Conservation (phyloP, 2,888 invertebrate species). For the Tiphia femorata region DNA sequence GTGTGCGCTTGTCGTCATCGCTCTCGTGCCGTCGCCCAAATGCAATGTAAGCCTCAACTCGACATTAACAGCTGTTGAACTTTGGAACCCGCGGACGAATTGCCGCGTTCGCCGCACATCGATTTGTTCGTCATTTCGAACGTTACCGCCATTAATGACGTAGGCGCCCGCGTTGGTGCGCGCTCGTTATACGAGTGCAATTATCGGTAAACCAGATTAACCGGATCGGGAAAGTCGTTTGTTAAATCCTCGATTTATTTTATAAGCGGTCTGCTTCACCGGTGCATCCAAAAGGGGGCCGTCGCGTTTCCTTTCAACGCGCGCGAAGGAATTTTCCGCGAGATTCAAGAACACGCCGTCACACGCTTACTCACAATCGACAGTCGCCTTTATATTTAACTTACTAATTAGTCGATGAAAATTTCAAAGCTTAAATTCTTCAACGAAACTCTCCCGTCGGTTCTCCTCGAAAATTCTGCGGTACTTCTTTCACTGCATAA, state of each 20-base stretch:
- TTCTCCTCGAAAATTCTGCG: no score
- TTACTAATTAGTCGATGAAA: no score
- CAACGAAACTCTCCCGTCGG: no score
- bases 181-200: constrained; percentile 12
- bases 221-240: constrained; percentile 12
- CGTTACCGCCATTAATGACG: constrained; percentile 16
- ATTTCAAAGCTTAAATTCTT: no score
- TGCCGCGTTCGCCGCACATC: constrained; percentile 10
- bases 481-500: no score
- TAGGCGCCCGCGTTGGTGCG: not conserved
- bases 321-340: not conserved
- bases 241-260: not conserved
- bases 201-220: constrained; percentile 20
- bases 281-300: no score
- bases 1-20: no score
- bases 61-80: constrained; percentile 15
- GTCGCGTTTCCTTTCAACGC: not conserved
- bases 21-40: not conserved
- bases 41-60: constrained; percentile 4
- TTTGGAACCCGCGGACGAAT: constrained; percentile 12
- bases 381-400: no score
- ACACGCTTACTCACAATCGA: no score
- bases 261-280: not conserved
- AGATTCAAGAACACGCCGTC: no score
- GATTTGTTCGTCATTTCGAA: constrained; percentile 19